These are phyloP conservation scores for Eurytemora carolleeae DNA, from an alignment of 1,140 invertebrate genomes.

Conservation along the genomic window DNA sequence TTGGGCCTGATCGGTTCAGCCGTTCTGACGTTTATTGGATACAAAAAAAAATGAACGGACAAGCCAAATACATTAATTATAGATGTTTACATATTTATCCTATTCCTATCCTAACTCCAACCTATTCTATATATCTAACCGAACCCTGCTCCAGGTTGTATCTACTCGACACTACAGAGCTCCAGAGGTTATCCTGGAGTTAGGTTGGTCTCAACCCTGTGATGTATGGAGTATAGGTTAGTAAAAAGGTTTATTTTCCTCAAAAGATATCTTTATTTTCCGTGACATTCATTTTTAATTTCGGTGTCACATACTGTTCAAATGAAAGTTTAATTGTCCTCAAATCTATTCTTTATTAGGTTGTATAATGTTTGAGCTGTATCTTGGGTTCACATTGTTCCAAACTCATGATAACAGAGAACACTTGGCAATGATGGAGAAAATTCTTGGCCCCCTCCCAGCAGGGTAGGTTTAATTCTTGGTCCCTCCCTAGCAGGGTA, in stretches of 20 bases:
- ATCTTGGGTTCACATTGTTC: conserved; percentile 93
- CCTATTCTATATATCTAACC: no score
- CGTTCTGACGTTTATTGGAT: no score
- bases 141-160: conserved; percentile 39
- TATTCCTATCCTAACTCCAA: no score
- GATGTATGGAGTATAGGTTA: not conserved
- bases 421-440: conserved; percentile 99
- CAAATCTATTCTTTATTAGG: conserved; percentile 54
- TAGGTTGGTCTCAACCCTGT: not conserved
- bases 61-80: no score
- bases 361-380: conserved; percentile 97
- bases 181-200: conserved; percentile 67
- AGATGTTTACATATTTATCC: no score
- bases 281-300: not conserved
- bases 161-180: conserved; percentile 95
- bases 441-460: conserved; percentile 84
- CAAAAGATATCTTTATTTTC: not conserved
- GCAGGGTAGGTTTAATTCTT: conserved; percentile 22
- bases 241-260: not conserved
- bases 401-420: conserved; percentile 99
- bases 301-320: not conserved
- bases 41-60: no score
- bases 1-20: no score
- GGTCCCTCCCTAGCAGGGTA: not conserved
- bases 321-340: not conserved